Evolutionary conservation across 2,888 invertebrate genomes (phyloP), one percentile per base, ranked within the genome.

Genomic region (Tenthredo mesomela): DNA sequence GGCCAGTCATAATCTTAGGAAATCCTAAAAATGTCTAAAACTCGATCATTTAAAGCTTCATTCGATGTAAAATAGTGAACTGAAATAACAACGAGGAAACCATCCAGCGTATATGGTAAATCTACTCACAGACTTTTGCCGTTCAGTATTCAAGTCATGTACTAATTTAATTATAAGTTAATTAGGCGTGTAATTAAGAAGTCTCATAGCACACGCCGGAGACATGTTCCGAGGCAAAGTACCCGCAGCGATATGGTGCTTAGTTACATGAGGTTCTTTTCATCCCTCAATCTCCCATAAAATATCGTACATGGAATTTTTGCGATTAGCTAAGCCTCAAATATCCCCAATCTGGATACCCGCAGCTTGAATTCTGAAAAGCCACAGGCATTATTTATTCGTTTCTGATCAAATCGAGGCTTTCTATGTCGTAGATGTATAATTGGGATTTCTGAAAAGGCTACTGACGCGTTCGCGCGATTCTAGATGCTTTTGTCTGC

Each of bases 311-410:
- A 67, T 21, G 43, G 43, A 43, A 21, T n/a, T 43, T 2, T 73
- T 5, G 43, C 71, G 71, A 43, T 73, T 43, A 43, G 43, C 43
- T 73, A 43, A 73, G n/a, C 71, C 25, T 71, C 21, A 21, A 43
- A 73, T n/a, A 43, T 71, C 71, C 40, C 10, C 40, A 71, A 71
- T 40, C 21, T 40, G 25, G n/a, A 12, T 37, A 71, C 40, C 43
- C 43, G n/a, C n/a, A 12, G 43, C 43, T 43, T 73, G 21, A 73
- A 73, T 73, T 40, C 71, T 21, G 71, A 73, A 21, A n/a, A 21
- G 7, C 43, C 25, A 43, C 71, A 73, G 10, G 4, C 71, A 43
- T 73, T 43, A 43, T 73, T 73, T 43, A 73, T 73, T 43, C 21
- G 43, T 3, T 3, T 37, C 43, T 40, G 71, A 40, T 71, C 21